Evolutionary conservation across 2,888 invertebrate species (phyloP), one percentile per base, ranked within the genome.

Genomic region (Acrocyrtus sp.): DNA sequence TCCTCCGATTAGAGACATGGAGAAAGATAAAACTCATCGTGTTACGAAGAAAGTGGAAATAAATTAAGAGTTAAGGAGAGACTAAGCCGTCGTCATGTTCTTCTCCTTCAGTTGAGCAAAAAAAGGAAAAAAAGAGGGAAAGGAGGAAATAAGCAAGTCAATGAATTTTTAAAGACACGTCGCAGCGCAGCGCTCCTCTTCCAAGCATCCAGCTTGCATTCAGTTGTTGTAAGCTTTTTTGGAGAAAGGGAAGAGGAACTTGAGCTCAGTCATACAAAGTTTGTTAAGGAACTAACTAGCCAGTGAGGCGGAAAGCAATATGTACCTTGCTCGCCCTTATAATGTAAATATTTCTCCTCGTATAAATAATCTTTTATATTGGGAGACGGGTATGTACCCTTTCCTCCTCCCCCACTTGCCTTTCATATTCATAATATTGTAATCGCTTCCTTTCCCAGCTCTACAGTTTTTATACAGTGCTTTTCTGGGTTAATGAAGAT

Each of bases 141-240:
- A 27, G 12, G 12, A n/a, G 17, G 15, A 6, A 17, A 17, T 15
- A 45, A 26, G 57, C 41, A 22, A 60, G 61, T 50, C 61, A 62
- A 62, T 62, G 62, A 62, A 62, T 62, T 62, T 62, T 62, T 62
- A 62, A 62, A 62, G 34, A 62, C 62, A 62, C 62, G 62, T 62
- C 50, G 51, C 51, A 34, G 5, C 34, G 34, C 34, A 34, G 5
- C 34, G 34, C 12, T 34, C 12, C 34, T 34, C 34, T 34, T 8
- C 34, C 34, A 34, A 34, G 34, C 5, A 12, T 8, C 5, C 5
- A 34, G 12, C 34, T 34, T 34, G 5, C 12, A n/a, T n/a, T n/a
- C n/a, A n/a, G n/a, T 34, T 34, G 6, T 34, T 34, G 34, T 34
- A 34, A 8, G 12, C 34, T 34, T 34, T n/a, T 34, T 34, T 8